Conservation (phyloP, 1,140 invertebrate genomes). For the Hermetia illucens region DNA sequence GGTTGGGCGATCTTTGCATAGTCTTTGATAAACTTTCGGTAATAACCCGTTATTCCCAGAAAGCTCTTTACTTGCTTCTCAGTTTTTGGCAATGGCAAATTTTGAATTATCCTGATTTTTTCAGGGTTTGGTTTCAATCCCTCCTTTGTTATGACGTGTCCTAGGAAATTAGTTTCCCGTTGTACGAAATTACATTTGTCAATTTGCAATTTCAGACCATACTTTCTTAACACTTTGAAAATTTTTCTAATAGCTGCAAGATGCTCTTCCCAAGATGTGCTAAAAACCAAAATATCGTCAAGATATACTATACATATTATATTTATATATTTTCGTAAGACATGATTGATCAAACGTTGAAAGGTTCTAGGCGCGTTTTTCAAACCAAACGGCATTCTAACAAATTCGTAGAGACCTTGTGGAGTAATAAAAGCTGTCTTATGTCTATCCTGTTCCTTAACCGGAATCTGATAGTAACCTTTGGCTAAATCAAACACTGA, state of each 20-base stretch:
- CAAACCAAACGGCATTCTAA: constrained; percentile 32
- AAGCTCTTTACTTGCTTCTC: not conserved
- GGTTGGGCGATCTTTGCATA: constrained; percentile 1
- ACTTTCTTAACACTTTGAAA: not conserved
- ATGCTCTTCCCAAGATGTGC: constrained; percentile 13
- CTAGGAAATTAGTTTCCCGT: constrained; percentile 7
- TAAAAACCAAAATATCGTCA: constrained; percentile 16
- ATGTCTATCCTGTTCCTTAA: constrained; percentile 19
- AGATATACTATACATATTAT: constrained; percentile 12
- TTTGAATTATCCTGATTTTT: constrained; percentile 8
- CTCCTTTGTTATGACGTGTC: constrained; percentile 1
- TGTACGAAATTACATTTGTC: constrained; percentile 14
- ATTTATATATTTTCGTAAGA: constrained; percentile 8
- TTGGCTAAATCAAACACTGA: constrained; percentile 25
- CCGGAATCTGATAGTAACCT: constrained; percentile 33
- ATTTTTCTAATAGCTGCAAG: constrained; percentile 2
- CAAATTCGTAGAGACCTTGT: constrained; percentile 27
- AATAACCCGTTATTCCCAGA: not conserved
- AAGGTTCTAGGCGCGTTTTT: constrained; percentile 17
- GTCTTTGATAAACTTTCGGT: not conserved
- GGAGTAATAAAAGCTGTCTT: constrained; percentile 31
- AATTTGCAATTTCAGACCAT: constrained; percentile 3
- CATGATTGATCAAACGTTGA: constrained; percentile 13
- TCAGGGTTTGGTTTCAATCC: constrained; percentile 6
- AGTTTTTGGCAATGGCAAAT: not conserved